Conservation (phyloP, 2,113 vertebrate species). For the Acrocephalus arundinaceus region DNA sequence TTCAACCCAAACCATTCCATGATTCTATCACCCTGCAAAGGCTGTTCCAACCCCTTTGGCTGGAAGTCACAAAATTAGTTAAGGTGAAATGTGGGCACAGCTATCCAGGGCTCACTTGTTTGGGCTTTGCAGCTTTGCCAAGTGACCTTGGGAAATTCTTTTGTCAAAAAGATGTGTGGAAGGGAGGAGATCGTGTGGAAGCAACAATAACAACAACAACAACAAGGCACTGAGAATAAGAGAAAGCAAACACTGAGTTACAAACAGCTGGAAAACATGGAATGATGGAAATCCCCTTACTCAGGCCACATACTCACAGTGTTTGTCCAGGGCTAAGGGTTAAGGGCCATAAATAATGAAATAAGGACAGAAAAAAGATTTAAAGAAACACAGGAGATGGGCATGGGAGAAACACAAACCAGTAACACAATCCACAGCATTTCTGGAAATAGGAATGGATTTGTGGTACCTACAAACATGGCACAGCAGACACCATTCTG, state of each 20-base stretch:
- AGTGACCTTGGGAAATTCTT: not conserved
- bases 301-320: not conserved
- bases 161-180: not conserved
- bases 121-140: not conserved
- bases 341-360: not conserved
- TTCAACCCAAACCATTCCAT: too few relatives aligned
- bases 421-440: fast-evolving
- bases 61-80: not conserved
- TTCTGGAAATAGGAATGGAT: not conserved
- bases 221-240: not conserved
- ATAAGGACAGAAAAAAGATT: not conserved
- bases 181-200: not conserved
- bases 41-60: not conserved
- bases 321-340: not conserved
- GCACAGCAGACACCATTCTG: not conserved
- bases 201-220: not conserved
- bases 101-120: not conserved
- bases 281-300: not conserved
- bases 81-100: not conserved
- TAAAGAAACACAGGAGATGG: not conserved
- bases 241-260: not conserved
- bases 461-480: not conserved
- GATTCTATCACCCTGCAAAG: not conserved
- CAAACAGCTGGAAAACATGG: not conserved
- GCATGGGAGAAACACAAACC: not conserved